phyloP scores from a whole-genome alignment of 2,113 vertebrate species.

The Rhombomys opimus region DNA sequence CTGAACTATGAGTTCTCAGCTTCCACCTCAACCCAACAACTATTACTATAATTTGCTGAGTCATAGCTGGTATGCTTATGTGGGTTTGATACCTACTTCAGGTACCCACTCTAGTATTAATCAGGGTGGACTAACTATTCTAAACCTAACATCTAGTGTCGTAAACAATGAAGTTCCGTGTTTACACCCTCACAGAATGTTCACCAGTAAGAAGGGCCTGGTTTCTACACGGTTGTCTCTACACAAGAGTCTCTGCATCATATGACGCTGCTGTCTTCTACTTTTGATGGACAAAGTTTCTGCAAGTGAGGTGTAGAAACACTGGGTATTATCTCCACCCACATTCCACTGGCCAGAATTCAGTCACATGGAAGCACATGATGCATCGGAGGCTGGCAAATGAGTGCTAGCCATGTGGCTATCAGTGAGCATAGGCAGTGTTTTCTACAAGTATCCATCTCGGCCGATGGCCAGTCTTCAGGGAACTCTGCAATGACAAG shows the following conservation, averaged over 20 bases:
- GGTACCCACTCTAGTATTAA: background rate
- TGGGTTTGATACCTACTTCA: background rate
- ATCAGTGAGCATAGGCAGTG: background rate
- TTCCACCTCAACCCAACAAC: no score
- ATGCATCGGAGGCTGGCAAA: background rate
- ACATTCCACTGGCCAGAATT: conserved; percentile 23
- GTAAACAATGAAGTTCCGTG: background rate
- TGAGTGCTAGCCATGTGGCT: background rate
- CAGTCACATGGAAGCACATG: background rate
- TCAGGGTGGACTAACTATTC: background rate
- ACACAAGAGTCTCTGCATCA: background rate
- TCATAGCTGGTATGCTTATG: background rate
- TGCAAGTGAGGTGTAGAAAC: conserved; percentile 12
- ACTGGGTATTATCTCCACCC: background rate
- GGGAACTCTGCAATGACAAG: background rate
- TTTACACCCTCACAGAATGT: background rate
- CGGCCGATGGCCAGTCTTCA: background rate
- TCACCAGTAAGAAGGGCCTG: conserved; percentile 12
- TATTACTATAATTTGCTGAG: background rate
- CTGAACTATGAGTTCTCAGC: no score
- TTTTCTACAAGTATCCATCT: background rate
- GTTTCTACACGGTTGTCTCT: background rate
- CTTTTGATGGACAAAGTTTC: background rate
- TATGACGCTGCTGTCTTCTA: background rate
- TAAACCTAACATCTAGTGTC: background rate